Conservation (phyloP, 2,113 vertebrate genomes). For the Tamias sibiricus region DNA sequence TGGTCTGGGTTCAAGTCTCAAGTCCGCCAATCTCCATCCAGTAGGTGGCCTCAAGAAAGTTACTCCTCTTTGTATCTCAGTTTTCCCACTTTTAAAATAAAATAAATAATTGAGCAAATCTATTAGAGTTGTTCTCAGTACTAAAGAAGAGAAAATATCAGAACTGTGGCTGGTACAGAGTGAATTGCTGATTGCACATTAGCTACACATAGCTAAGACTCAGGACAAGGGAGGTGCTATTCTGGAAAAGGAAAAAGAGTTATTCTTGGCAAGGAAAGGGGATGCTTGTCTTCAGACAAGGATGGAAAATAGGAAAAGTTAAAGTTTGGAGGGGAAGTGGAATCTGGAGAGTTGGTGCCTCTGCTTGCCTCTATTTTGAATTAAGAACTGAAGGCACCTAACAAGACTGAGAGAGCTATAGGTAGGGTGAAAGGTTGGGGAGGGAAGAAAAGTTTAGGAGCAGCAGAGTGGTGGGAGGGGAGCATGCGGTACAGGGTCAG, state of each 20-base stretch:
- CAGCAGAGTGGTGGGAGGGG: background rate
- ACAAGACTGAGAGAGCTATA: background rate
- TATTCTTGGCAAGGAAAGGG: background rate
- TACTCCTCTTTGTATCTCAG: constrained; percentile 1
- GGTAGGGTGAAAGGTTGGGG: background rate
- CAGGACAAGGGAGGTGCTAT: background rate
- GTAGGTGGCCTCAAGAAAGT: constrained; percentile 31
- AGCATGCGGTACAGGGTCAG: background rate
- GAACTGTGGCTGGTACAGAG: background rate
- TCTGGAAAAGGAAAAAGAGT: background rate
- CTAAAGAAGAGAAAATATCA: constrained; percentile 31
- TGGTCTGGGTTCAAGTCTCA: background rate
- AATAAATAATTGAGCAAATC: background rate
- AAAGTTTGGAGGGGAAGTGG: background rate
- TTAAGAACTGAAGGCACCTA: background rate
- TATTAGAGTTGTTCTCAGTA: constrained; percentile 47
- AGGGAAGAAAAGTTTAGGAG: background rate
- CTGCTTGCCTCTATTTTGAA: background rate
- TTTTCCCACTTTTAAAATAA: constrained; percentile 42
- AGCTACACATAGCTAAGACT: background rate
- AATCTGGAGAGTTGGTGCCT: constrained; percentile 24
- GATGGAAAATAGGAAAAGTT: background rate
- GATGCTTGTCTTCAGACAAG: constrained; percentile 16
- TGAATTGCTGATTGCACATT: background rate
- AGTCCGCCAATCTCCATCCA: background rate